phyloP scores from a whole-genome alignment of 2,113 vertebrate genomes.

The Desmodus rotundus region DNA sequence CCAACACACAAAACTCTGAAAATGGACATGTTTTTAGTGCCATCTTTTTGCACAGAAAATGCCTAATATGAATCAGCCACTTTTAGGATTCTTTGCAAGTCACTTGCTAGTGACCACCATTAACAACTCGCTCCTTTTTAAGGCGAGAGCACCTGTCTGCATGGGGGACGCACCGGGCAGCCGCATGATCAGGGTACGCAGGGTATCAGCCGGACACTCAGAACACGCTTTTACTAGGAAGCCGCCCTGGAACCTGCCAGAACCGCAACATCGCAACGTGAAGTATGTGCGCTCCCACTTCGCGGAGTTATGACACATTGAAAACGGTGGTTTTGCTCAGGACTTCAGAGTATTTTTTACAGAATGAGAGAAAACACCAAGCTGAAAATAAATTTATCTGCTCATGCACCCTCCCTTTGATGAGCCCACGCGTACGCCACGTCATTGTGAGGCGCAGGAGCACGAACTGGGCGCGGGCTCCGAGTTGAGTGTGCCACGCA shows the following conservation, averaged over 20 bases:
- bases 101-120: not conserved
- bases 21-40: not conserved
- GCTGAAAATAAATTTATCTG: not conserved
- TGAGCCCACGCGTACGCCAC: no score
- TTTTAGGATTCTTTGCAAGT: not conserved
- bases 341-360: not conserved
- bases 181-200: no score
- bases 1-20: not conserved
- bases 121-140: not conserved
- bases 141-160: not conserved
- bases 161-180: no score
- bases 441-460: not conserved
- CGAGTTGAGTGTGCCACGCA: fast-evolving
- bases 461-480: not conserved
- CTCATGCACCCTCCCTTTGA: not conserved
- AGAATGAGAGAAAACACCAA: not conserved
- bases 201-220: no score
- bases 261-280: not conserved
- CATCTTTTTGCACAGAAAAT: not conserved
- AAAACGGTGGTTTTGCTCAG: not conserved
- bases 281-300: not conserved
- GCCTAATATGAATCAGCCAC: not conserved
- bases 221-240: not conserved
- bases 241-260: not conserved
- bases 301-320: not conserved